Evolutionary conservation across 2,888 invertebrate genomes (phyloP).

Genomic region (Atethmia centrago): DNA sequence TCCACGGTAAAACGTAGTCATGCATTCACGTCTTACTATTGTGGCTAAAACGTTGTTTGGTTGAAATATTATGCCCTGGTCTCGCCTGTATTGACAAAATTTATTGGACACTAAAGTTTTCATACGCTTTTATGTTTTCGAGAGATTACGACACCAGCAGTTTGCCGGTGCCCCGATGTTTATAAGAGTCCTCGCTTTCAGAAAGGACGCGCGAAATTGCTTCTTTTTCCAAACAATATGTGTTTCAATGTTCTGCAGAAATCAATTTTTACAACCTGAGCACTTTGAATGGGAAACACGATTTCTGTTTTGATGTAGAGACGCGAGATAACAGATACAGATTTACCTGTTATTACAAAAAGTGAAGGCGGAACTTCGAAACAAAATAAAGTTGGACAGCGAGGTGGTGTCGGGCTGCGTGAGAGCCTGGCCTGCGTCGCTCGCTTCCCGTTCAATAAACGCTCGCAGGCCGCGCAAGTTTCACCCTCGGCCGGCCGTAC

Average conservation of each 20-base stretch:
- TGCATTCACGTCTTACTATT: constrained; percentile 36
- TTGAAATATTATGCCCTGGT: constrained; percentile 73
- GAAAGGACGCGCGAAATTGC: constrained; percentile 78
- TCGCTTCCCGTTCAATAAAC: constrained; percentile 80
- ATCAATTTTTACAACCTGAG: constrained; percentile 64
- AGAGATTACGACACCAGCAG: constrained; percentile 82
- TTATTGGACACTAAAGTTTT: constrained; percentile 86
- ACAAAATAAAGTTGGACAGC: constrained; percentile 75
- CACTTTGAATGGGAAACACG: constrained; percentile 27
- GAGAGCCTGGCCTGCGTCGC: constrained; percentile 56
- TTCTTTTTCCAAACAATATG: constrained; percentile 74
- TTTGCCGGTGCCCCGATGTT: constrained; percentile 76
- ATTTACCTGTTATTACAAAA: constrained; percentile 68
- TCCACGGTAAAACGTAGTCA: constrained; percentile 12
- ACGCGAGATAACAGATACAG: constrained; percentile 56
- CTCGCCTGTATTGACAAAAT: constrained; percentile 82
- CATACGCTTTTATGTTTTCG: constrained; percentile 84
- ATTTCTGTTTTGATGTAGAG: constrained; percentile 37
- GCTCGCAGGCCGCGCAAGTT: constrained; percentile 72
- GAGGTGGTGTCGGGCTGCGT: constrained; percentile 62
- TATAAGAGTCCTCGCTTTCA: constrained; percentile 77
- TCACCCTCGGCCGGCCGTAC: constrained; percentile 63
- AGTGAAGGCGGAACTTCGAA: constrained; percentile 67
- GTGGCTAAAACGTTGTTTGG: constrained; percentile 68
- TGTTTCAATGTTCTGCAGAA: constrained; percentile 71